A percentile compares a stretch with the other conserved stretches of the same genome.
These are phyloP conservation scores for Opisthocomus hoazin DNA, from an alignment of 2,113 vertebrate species.

Conservation along the genomic window DNA sequence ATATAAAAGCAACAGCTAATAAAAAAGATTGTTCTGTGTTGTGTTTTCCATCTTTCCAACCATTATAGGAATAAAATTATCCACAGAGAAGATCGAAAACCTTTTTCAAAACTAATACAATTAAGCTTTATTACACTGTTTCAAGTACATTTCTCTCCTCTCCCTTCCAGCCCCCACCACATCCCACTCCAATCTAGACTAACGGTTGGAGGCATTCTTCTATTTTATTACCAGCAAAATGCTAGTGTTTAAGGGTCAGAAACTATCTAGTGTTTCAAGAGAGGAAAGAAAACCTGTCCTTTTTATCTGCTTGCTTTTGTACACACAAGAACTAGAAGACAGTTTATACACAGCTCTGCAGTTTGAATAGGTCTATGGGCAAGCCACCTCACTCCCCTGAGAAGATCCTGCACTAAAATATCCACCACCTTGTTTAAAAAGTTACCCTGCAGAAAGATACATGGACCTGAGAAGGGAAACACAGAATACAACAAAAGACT, in stretches of 20 bases:
- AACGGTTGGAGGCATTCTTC: slow-evolving; percentile 28
- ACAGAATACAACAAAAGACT: neutral
- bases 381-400: neutral
- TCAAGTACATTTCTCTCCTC: slow-evolving; percentile 58
- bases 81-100: slow-evolving; percentile 65
- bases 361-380: neutral
- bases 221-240: slow-evolving; percentile 54
- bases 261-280: slow-evolving; percentile 14
- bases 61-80: slow-evolving; percentile 70
- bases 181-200: slow-evolving; percentile 18
- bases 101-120: slow-evolving; percentile 73
- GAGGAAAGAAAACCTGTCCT: slow-evolving; percentile 20
- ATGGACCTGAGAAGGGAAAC: neutral
- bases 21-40: slow-evolving; percentile 64
- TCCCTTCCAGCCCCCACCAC: slow-evolving; percentile 3
- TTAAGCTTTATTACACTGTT: slow-evolving; percentile 68
- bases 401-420: neutral
- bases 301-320: slow-evolving; percentile 24
- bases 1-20: slow-evolving; percentile 72
- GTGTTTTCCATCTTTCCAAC: slow-evolving; percentile 64
- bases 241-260: slow-evolving; percentile 55
- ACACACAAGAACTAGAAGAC: neutral
- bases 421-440: neutral
- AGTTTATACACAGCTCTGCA: neutral
- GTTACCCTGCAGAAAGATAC: neutral